Percentiles rank a stretch among this genome's conserved stretches.
phyloP scores from a whole-genome alignment of 2,888 invertebrate species.

The Sphinx pinastri region DNA sequence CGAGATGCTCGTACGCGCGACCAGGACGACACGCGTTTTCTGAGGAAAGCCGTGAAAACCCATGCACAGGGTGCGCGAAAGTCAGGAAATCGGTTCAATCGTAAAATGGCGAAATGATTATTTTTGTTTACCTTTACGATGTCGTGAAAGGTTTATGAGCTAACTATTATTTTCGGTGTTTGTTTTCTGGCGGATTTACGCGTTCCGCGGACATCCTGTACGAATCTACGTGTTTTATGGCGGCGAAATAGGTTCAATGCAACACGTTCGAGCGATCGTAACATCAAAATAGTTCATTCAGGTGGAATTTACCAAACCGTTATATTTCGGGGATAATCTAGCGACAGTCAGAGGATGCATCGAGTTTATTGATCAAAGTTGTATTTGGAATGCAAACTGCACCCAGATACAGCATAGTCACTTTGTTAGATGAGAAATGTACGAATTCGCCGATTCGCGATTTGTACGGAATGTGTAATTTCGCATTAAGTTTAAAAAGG shows the following conservation, averaged over 20 bases:
- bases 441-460: too few species aligned
- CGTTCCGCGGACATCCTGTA: background rate
- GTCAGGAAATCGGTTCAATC: constrained; percentile 73
- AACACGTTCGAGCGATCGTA: background rate
- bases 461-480: too few species aligned
- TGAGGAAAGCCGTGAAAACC: constrained; percentile 76
- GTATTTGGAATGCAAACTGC: too few species aligned
- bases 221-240: background rate
- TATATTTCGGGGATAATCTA: too few species aligned
- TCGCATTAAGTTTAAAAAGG: too few species aligned
- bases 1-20: constrained; percentile 53
- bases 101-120: constrained; percentile 47
- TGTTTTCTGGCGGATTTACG: background rate
- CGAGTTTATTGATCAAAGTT: too few species aligned
- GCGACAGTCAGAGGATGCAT: too few species aligned
- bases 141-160: constrained; percentile 65
- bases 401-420: too few species aligned
- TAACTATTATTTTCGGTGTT: constrained; percentile 47
- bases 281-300: background rate
- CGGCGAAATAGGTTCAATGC: background rate
- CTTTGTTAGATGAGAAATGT: too few species aligned
- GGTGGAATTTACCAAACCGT: too few species aligned
- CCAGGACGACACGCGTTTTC: constrained; percentile 63
- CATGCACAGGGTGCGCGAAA: constrained; percentile 67
- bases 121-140: constrained; percentile 62